Conservation (phyloP, 2,888 invertebrate species). For the Nemotelus nigrinus region DNA sequence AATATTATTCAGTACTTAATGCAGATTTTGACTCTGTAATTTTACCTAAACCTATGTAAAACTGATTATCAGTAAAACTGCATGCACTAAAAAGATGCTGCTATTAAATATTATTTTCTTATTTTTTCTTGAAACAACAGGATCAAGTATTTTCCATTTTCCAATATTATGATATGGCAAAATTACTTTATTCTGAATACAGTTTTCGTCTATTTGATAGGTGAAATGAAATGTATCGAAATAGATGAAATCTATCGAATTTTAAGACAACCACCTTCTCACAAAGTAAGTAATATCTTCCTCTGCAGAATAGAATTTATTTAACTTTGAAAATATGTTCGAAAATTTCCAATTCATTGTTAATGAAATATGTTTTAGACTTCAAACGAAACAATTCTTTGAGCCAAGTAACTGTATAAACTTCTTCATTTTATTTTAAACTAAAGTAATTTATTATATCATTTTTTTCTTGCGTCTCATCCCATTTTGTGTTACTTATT, state of each 20-base stretch:
- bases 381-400: background rate
- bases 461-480: background rate
- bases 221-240: too few relatives aligned
- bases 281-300: slow-evolving; percentile 1
- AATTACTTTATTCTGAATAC: too few relatives aligned
- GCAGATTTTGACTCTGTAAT: too few relatives aligned
- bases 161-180: too few relatives aligned
- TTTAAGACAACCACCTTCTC: background rate
- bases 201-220: too few relatives aligned
- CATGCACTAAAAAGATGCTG: too few relatives aligned
- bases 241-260: background rate
- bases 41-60: too few relatives aligned
- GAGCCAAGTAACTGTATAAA: slow-evolving; percentile 9
- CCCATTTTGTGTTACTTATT: background rate
- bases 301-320: background rate
- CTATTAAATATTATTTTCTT: too few relatives aligned
- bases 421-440: slow-evolving; percentile 2
- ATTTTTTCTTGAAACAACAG: too few relatives aligned
- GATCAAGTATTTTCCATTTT: too few relatives aligned
- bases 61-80: too few relatives aligned
- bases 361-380: background rate
- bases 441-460: slow-evolving; percentile 7
- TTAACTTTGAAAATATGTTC: background rate
- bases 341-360: background rate
- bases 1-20: too few relatives aligned